Evolutionary conservation across 2,888 invertebrate species (phyloP).

Genomic region (Ditylenchus weischeri): DNA sequence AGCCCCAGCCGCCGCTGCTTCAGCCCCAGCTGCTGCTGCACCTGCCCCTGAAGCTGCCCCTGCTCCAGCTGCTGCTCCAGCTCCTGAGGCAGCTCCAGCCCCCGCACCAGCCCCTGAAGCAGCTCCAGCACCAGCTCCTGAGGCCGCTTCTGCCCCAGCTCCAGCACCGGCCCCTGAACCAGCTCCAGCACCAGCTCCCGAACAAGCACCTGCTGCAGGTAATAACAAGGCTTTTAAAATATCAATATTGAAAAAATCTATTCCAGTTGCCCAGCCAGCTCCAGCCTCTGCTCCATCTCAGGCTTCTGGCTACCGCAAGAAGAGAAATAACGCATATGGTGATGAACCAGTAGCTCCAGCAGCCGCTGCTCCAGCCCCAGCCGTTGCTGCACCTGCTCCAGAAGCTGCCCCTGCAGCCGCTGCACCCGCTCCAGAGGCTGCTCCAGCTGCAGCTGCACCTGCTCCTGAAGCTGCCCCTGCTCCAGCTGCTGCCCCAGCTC

Average conservation of each 20-base stretch:
- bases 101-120: constrained; percentile 23
- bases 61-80: constrained; percentile 28
- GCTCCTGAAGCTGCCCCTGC: too few species aligned
- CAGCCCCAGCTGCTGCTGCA: constrained; percentile 26
- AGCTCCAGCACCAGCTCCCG: constrained; percentile 30
- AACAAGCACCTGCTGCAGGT: constrained; percentile 14
- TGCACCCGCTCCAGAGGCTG: too few species aligned
- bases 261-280: constrained; percentile 13
- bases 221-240: not conserved
- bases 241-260: too few species aligned
- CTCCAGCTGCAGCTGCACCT: too few species aligned
- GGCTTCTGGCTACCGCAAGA: constrained; percentile 32
- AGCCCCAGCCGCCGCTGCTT: constrained; percentile 25
- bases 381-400: too few species aligned
- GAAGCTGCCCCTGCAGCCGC: too few species aligned
- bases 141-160: constrained; percentile 24
- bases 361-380: too few species aligned
- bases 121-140: constrained; percentile 27
- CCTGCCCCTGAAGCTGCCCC: constrained; percentile 25
- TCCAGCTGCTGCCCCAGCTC: too few species aligned
- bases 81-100: constrained; percentile 28
- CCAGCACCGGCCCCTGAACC: constrained; percentile 32
- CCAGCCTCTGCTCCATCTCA: constrained; percentile 23
- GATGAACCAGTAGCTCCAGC: constrained; percentile 36
- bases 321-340: constrained; percentile 32